Conservation (phyloP, 2,797 vertebrate genomes). For the Peromyscus melanophrys region DNA sequence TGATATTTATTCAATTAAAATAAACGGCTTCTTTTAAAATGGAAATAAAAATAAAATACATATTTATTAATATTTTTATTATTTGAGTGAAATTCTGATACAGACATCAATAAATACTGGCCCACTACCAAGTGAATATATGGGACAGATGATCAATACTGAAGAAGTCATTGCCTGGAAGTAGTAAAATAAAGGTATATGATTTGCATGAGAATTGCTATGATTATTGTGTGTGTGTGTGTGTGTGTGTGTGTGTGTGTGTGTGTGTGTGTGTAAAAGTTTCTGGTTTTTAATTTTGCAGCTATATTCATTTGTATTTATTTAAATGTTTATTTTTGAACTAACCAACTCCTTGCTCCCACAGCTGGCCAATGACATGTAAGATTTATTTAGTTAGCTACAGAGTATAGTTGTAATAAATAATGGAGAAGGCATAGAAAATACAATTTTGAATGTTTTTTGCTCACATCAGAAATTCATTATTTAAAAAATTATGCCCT, state of each 20-base stretch:
- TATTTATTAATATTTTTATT: not conserved
- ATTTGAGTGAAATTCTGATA: not conserved
- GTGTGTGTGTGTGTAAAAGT: too few relatives aligned
- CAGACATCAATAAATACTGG: not conserved
- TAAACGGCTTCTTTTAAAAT: not conserved
- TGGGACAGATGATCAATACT: not conserved
- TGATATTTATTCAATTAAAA: not conserved
- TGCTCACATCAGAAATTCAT: not conserved
- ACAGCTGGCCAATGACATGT: not conserved
- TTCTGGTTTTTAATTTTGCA: too few relatives aligned
- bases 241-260: not conserved
- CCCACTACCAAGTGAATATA: too few relatives aligned
- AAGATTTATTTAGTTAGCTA: not conserved
- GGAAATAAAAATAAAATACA: not conserved
- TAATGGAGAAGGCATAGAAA: not conserved
- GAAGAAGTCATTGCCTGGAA: not conserved
- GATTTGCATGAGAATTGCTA: not conserved
- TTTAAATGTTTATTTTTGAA: not conserved
- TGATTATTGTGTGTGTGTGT: not conserved
- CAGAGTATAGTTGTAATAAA: not conserved
- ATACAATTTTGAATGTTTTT: not conserved
- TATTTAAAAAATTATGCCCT: not conserved
- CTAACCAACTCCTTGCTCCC: not conserved
- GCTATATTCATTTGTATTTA: too few relatives aligned
- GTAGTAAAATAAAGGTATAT: not conserved